Evolutionary conservation across 2,113 vertebrate genomes (phyloP).

Genomic region (Pelecanus crispus): DNA sequence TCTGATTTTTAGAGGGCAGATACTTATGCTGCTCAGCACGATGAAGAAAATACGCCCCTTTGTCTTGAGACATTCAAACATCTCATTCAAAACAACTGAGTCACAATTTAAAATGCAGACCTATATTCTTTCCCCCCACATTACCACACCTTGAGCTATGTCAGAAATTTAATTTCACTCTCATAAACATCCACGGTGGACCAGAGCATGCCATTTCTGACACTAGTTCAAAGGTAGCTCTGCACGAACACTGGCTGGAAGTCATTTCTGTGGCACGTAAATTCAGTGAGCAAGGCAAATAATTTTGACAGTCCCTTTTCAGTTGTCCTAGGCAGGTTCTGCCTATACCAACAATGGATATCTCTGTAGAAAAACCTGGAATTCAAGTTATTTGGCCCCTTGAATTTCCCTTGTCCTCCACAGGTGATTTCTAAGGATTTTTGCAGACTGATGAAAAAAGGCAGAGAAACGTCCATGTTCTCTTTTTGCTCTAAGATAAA

Average conservation of each 20-base stretch:
- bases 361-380: neutral
- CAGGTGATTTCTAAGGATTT: neutral
- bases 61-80: neutral
- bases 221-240: neutral
- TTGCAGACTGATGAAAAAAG: neutral
- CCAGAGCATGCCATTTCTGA: neutral
- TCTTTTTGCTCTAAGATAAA: neutral
- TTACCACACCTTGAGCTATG: neutral
- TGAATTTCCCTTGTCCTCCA: neutral
- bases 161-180: neutral
- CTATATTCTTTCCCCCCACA: neutral
- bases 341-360: accelerated
- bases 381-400: neutral
- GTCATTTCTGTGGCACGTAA: neutral
- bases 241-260: accelerated
- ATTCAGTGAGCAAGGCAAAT: neutral
- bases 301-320: neutral
- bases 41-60: neutral
- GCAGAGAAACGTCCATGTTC: neutral
- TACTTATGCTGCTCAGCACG: accelerated
- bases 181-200: neutral
- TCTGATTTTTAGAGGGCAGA: neutral
- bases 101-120: neutral
- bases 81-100: neutral
- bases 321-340: neutral